phyloP scores from a whole-genome alignment of 2,113 vertebrate genomes.

The Otocyon megalotis region DNA sequence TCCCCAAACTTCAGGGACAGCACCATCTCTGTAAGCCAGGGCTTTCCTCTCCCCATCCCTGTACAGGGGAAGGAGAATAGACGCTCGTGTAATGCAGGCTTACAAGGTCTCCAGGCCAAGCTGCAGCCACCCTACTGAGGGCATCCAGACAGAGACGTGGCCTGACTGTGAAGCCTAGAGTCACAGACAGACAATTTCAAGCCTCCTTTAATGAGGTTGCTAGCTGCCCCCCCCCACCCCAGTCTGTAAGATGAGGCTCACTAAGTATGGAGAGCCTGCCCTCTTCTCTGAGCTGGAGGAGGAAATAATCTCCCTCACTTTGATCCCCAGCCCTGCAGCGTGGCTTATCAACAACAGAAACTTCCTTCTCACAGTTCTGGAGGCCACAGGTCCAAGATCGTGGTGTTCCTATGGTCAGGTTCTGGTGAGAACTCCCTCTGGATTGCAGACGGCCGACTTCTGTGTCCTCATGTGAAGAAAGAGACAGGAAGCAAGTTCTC shows the following conservation, averaged over 20 bases:
- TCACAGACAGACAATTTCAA: neutral
- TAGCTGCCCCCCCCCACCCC: neutral
- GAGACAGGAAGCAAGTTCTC: neutral
- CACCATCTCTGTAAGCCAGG: neutral
- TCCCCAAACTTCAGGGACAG: too few relatives aligned
- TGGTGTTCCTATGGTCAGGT: neutral
- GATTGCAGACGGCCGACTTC: neutral
- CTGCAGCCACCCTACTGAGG: neutral
- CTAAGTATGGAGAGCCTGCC: neutral
- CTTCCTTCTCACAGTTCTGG: neutral
- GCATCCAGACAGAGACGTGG: neutral
- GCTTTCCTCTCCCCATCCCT: neutral
- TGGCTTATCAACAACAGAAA: neutral
- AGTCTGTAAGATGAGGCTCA: neutral
- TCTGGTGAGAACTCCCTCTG: neutral
- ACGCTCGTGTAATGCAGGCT: neutral
- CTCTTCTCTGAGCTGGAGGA: neutral
- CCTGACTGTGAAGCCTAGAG: neutral
- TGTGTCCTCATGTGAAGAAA: neutral
- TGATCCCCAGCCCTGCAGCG: neutral
- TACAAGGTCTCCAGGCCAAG: neutral
- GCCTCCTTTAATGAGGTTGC: neutral
- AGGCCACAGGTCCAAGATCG: neutral
- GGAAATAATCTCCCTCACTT: neutral
- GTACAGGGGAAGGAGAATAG: fast-evolving